Base-by-base conservation (phyloP, 2,113 vertebrate genomes). In the Hystrix brachyura region DNA sequence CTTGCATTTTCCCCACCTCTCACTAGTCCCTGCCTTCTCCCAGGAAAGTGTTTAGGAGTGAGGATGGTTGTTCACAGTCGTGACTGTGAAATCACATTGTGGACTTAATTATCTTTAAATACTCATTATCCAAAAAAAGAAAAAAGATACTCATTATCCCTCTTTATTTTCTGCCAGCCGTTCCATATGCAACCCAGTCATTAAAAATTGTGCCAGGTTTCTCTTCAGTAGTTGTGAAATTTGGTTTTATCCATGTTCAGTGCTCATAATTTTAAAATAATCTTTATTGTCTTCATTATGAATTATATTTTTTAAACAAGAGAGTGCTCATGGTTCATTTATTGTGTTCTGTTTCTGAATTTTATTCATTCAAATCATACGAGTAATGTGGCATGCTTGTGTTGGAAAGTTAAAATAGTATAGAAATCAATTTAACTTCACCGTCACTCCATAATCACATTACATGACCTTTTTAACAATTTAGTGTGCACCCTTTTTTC, bases 281-380 rank as follows among this genome's bases (percentile, higher is more conserved):
- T 59, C 69, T 88, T 83, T 81, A n/a, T 95, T 81, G 64, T 81
- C 29, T 83, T 90, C 38, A 29, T 87, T 80, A 19, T 95, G 19
- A 96, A 80, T 96, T 95, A 0, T 64, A n/a, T 34, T 91, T 82
- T 91, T 93, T 74, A 67, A 89, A 13, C 51, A 87, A 53, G 38
- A 94, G n/a, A 80, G 53, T 19, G 6, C 69, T 80, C 32, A 72
- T 94, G 14, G 86, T 92, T 74, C 10, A 48, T 25, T 67, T 29
- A 88, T 38, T 69, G 38, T 17, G 65, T 83, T 89, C 53, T 92
- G 67, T n/a, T 23, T 94, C 38, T 96, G n/a, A 74, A n/a, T 81
- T 94, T 84, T 83, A 84, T 14, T 80, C 46, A 55, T 91, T 72
- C 8, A 80, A 19, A 72, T 89, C 72, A 48, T 80, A 12, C 3